Percentiles rank a stretch among this genome's conserved stretches.
Conservation (phyloP, 35 echinoderm and acorn worm species). For the Holothuria glaberrima region DNA sequence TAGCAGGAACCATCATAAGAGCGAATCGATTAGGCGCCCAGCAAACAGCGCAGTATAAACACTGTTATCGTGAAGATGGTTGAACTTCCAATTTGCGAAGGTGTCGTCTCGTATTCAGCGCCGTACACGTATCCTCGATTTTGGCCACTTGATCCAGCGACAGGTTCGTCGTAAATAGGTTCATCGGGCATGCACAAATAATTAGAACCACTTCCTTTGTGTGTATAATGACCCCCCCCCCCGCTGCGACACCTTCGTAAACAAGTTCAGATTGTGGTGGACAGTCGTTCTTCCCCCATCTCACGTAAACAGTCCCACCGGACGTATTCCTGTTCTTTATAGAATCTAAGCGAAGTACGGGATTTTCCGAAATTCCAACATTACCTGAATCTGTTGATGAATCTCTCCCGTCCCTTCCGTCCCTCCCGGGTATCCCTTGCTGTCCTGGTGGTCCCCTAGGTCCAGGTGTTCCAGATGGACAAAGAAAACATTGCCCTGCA, state of each 20-base stretch:
- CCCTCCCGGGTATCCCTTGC: conserved; percentile 1
- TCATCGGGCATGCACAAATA: too few species aligned
- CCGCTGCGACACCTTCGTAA: neutral
- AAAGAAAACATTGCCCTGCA: neutral
- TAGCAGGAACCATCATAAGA: conserved; percentile 31
- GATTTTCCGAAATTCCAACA: too few species aligned
- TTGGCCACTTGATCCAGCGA: neutral
- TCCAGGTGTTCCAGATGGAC: neutral
- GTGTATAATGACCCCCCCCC: too few species aligned
- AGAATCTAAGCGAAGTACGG: too few species aligned
- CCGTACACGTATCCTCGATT: too few species aligned
- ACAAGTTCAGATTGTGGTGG: conserved; percentile 22
- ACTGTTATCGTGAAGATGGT: conserved; percentile 15
- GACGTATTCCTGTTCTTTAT: neutral
- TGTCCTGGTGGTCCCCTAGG: neutral
- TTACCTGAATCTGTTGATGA: too few species aligned
- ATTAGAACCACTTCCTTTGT: too few species aligned
- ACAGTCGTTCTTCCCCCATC: conserved; percentile 31
- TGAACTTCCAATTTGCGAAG: conserved; percentile 3
- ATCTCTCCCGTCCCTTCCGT: too few species aligned
- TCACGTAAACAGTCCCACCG: conserved; percentile 38
- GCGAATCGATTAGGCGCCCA: neutral
- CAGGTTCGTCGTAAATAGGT: conserved; percentile 45
- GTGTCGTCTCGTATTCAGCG: conserved; percentile 57
- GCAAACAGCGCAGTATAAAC: conserved; percentile 51